Conservation (phyloP, 2,797 vertebrate species). For the Sebastiscus albofasciatus region DNA sequence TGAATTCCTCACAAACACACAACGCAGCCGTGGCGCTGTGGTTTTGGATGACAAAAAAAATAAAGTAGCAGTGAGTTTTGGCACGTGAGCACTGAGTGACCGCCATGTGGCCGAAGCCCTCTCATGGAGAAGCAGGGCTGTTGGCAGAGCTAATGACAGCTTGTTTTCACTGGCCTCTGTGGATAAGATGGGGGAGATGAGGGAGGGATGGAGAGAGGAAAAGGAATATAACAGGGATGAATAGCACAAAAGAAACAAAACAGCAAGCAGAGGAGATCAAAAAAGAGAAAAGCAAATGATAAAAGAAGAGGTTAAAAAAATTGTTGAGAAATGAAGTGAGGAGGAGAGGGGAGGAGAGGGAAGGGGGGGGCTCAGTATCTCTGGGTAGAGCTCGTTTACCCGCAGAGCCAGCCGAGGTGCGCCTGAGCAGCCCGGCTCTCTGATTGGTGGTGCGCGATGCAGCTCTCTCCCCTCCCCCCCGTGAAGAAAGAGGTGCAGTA, state of each 20-base stretch:
- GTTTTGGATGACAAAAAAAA: conserved; percentile 5
- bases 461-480: conserved; percentile 70
- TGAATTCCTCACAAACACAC: not conserved
- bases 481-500: conserved; percentile 79
- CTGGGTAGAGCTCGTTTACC: conserved; percentile 84
- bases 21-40: conserved; percentile 31
- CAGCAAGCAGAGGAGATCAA: not conserved
- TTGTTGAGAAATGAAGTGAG: conserved; percentile 7
- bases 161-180: conserved; percentile 58
- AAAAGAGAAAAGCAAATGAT: conserved; percentile 17
- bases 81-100: conserved; percentile 67
- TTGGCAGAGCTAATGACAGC: conserved; percentile 53
- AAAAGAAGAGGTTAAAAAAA: conserved; percentile 11
- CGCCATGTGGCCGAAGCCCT: conserved; percentile 44
- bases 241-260: conserved; percentile 24
- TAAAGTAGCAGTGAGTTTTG: conserved; percentile 25
- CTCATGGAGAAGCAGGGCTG: conserved; percentile 24
- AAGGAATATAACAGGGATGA: conserved; percentile 15
- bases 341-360: not conserved
- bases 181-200: conserved; percentile 12
- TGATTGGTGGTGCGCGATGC: conserved; percentile 80
- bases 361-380: conserved; percentile 67
- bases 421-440: conserved; percentile 65
- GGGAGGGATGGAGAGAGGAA: conserved; percentile 8
- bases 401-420: conserved; percentile 77